Evolutionary conservation across 2,113 vertebrate species (phyloP), one percentile per base, ranked within the genome.

Genomic region (Amblyornis subalaris): DNA sequence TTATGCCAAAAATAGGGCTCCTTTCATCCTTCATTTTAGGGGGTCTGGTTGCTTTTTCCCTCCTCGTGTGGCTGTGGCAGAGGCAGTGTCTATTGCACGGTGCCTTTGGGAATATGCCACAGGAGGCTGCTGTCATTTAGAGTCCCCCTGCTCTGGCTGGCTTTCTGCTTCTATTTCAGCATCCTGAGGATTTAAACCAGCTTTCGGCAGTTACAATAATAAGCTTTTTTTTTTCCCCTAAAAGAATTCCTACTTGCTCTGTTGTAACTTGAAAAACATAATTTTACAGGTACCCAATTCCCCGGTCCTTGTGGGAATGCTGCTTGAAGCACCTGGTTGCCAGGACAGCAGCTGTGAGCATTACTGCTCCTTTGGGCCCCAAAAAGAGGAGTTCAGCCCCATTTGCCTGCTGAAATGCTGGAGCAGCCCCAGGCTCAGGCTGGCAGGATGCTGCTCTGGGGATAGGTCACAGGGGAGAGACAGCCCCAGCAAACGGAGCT

Each of bases 71-170:
- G 54, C 28, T n/a, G 54, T 48, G 80, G 45, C 87, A 47, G 67
- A 57, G 50, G 67, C 76, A 17, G 29, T 35, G 45, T 24, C 33
- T 51, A 20, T 25, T 17, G 23, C 71, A 21, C 2, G 2, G 73
- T 1, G 1, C 11, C 0, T 40, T 10, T 36, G 62, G 54, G 28
- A 28, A 55, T 67, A 26, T 50, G 54, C 64, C 13, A 1, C 1
- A 2, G 2, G 53, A 64, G 12, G 26, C 48, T 42, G 61, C 48
- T 73, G 67, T 19, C 5, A 15, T 44, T 36, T 1, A 48, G 53
- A 72, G 29, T 42, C 15, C 36, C 45, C 35, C 40, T 75, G 48
- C 17, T 33, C 66, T 19, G 7, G 17, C 25, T 54, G 7, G 12
- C 24, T 40, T 58, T 72, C 48, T 75, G 44, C 71, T 69, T 70